Conservation (phyloP, 2,113 vertebrate genomes). For the Nannobrachium achirus region DNA sequence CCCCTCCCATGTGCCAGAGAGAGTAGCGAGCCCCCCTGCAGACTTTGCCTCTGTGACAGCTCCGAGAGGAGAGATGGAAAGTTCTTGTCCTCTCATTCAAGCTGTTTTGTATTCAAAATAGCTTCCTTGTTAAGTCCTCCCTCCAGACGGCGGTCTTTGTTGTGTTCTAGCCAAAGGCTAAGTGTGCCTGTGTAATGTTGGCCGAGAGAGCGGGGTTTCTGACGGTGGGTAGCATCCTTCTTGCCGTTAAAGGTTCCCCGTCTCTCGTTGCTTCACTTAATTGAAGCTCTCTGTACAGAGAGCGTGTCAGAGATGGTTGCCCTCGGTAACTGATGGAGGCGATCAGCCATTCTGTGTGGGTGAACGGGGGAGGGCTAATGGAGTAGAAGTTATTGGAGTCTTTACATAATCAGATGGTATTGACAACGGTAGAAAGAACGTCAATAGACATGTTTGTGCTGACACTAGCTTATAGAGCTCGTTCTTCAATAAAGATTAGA, state of each 20-base stretch:
- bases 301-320: conserved; percentile 53
- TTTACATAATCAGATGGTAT: conserved; percentile 73
- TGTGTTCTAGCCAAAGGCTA: conserved; percentile 54
- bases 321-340: conserved; percentile 51
- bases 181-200: conserved; percentile 29
- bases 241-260: conserved; percentile 8
- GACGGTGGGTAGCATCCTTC: conserved; percentile 14
- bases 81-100: conserved; percentile 55
- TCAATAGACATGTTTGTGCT: conserved; percentile 74
- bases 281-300: conserved; percentile 26
- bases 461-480: conserved; percentile 57
- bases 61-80: conserved; percentile 64
- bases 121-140: conserved; percentile 61
- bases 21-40: conserved; percentile 58
- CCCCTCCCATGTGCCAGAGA: conserved; percentile 43
- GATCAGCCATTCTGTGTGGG: conserved; percentile 57
- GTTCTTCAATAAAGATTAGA: conserved; percentile 51
- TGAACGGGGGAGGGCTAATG: conserved; percentile 43
- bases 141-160: conserved; percentile 45
- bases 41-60: conserved; percentile 58
- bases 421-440: conserved; percentile 59
- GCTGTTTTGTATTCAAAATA: conserved; percentile 68
- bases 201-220: conserved; percentile 23
- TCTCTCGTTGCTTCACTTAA: conserved; percentile 18
- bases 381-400: conserved; percentile 59